Evolutionary conservation across 2,113 vertebrate genomes (phyloP), one percentile per base, ranked within the genome.

Genomic region (Scolopax mira): DNA sequence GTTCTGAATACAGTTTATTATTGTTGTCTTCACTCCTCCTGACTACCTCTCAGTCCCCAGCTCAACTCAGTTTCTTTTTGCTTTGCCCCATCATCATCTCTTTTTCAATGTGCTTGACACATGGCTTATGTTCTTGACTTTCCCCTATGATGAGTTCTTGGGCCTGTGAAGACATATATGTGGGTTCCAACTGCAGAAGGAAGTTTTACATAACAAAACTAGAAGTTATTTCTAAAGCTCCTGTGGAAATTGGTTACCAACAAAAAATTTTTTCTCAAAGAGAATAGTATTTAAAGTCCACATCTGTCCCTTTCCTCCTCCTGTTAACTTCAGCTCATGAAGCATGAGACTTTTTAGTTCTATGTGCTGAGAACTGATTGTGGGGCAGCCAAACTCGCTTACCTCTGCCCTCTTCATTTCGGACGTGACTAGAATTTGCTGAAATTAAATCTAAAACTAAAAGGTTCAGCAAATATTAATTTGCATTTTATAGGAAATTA

Each of bases 401-500:
- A 57, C 46, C 52, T 90, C 33, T 51, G 42, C 58, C 62, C 87
- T 96, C 72, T 65, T 44, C 46, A 27, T 67, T 86, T 90, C 15
- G 31, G 52, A 93, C 75, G 57, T 67, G 82, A 60, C 60, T 88
- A 78, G 72, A 66, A 80, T 88, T 83, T 88, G 69, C 67, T 84
- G 83, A 74, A 92, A 90, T 69, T 77, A 81, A 88, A 90, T 27
- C 31, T 91, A 73, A 77, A 96, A 60, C 1, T 16, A 57, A 89
- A 93, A 94, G 51, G 51, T 89, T 92, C 72, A 86, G 79, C 82
- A 86, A 93, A 93, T 91, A 90, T 55, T 83, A 58, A 90, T 95
- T 88, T 93, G 44, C 58, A 52, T 71, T 93, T 90, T 71, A 60
- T 8, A 73, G 52, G 46, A 89, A 88, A 85, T 82, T 51, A 83